Evolutionary conservation across 53 echinoderm and acorn worm genomes (phyloP).

Genomic region (Holothuria leucospilota): DNA sequence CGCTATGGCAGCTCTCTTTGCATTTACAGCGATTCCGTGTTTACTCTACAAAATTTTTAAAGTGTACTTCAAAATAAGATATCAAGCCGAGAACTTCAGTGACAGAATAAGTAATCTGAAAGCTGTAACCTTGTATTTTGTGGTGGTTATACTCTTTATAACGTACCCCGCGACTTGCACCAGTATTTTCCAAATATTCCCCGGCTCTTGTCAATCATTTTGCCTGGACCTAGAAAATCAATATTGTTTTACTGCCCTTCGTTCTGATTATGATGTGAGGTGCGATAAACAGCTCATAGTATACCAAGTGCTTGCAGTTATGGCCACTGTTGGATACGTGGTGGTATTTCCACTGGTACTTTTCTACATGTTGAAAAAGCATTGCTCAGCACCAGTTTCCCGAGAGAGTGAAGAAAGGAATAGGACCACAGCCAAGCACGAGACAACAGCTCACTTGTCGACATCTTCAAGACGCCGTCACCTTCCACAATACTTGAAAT

Average conservation of each 20-base stretch:
- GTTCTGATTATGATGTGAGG: neutral
- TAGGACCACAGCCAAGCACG: too few relatives aligned
- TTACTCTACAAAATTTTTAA: neutral
- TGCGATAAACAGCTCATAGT: neutral
- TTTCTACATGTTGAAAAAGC: neutral
- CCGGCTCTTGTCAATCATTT: neutral
- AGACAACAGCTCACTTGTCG: too few relatives aligned
- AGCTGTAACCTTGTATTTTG: neutral
- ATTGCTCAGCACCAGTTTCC: too few relatives aligned
- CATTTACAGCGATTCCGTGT: neutral
- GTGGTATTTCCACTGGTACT: neutral
- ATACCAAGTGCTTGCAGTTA: neutral
- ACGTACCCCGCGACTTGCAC: constrained; percentile 6
- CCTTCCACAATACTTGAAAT: neutral
- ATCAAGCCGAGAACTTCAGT: neutral
- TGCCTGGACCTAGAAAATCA: neutral
- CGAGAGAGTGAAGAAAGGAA: too few relatives aligned
- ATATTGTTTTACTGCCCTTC: neutral
- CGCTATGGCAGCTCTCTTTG: neutral
- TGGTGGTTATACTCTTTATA: neutral
- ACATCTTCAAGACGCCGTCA: too few relatives aligned
- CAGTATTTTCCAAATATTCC: neutral
- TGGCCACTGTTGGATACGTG: neutral
- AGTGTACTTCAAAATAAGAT: neutral
- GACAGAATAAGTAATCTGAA: neutral